Evolutionary conservation across 2,113 vertebrate species (phyloP), one percentile per base, ranked within the genome.

Genomic region (Malurus melanocephalus): DNA sequence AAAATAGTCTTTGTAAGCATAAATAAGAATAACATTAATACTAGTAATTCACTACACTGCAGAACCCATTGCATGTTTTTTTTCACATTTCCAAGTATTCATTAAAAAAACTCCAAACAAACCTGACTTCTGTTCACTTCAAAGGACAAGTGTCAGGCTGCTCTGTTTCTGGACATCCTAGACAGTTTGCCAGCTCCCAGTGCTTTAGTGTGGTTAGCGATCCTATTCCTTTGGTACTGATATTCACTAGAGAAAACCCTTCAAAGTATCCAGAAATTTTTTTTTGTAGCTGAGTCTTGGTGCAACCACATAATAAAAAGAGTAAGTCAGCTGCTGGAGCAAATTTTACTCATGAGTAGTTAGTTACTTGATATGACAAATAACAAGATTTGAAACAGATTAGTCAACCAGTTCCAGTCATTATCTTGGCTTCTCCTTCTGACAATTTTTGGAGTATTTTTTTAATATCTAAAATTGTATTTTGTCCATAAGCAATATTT

Each of bases 1-100:
- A 75, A 89, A 80, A 80, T 5, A 49, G 28, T 17, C 13, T 76
- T 30, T 68, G 67, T 88, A 86, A 83, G 51, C 18, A 76, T 80
- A 92, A 86, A 62, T 87, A 91, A 82, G 42, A 88, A 94, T 79
- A 80, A 33, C 23, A 65, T 57, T 77, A 85, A 75, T 67, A 61
- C 11, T 74, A 46, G 60, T 80, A 92, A 82, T 65, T 65, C n/a
- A 72, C 55, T 9, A 53, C 32, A 46, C 13, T 72, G 53, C 53
- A 77, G 65, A 93, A 80, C 7, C 65, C 61, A 57, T 72, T 75
- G 53, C 46, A 68, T 27, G 56, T 67, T 91, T 91, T 91, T 91
- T 74, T 2, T 48, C 49, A 67, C 20, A 23, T 80, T 85, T 93
- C 43, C 28, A 85, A 83, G 42, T 55, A 68, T 48, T n/a, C 16